These are phyloP conservation scores for Ptychadena robeensis DNA, from an alignment of 2,797 vertebrate genomes.

Conservation along the genomic window DNA sequence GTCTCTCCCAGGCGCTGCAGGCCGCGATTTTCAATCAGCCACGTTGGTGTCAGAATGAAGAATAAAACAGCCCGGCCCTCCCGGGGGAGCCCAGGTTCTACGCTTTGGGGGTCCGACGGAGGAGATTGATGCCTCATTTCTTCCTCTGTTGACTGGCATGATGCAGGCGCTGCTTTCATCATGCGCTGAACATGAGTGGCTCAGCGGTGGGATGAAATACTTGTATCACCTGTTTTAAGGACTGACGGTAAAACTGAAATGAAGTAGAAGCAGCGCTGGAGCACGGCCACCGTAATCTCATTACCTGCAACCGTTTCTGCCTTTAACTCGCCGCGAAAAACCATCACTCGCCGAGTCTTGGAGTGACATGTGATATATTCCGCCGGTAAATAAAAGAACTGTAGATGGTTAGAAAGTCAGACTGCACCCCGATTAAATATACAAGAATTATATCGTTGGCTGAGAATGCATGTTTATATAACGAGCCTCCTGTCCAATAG, in stretches of 20 bases:
- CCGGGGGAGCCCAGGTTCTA: slow-evolving; percentile 36
- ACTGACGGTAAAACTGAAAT: slow-evolving; percentile 37
- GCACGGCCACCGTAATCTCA: not conserved
- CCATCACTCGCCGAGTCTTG: not conserved
- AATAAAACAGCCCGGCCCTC: slow-evolving; percentile 50
- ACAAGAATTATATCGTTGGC: too few species aligned
- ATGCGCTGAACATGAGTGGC: slow-evolving; percentile 16
- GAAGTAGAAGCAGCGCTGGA: slow-evolving; percentile 11
- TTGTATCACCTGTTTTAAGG: slow-evolving; percentile 34
- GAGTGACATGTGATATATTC: not conserved
- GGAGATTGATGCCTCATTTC: slow-evolving; percentile 58
- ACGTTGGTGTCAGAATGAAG: slow-evolving; percentile 47
- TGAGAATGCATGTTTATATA: too few species aligned
- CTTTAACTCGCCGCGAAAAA: not conserved
- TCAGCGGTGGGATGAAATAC: slow-evolving; percentile 35
- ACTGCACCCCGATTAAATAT: too few species aligned
- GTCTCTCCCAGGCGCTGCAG: slow-evolving; percentile 42
- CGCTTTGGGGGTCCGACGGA: slow-evolving; percentile 46
- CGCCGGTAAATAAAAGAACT: too few species aligned
- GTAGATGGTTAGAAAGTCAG: too few species aligned
- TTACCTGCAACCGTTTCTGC: not conserved
- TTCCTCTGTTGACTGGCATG: slow-evolving; percentile 43
- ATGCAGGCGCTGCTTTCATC: slow-evolving; percentile 42
- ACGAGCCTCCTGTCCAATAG: too few species aligned
- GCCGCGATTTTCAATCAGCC: slow-evolving; percentile 58